Percentiles rank a stretch among this genome's conserved stretches.
Evolutionary conservation across 2,888 invertebrate species (phyloP).

Genomic region (Mechanitis mazaeus): DNA sequence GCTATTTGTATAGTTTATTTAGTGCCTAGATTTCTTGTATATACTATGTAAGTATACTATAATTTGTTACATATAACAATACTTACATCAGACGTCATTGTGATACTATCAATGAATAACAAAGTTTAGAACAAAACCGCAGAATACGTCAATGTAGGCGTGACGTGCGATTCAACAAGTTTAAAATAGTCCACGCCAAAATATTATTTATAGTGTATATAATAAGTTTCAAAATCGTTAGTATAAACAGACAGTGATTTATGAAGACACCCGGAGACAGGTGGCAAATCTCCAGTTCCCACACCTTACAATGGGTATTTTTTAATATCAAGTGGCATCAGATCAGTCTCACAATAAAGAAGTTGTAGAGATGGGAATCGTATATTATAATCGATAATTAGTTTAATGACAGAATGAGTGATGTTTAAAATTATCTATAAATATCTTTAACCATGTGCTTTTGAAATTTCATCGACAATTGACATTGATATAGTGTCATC

Average conservation of each 20-base stretch:
- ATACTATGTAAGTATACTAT: no score
- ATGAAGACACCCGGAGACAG: constrained; percentile 18
- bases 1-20: no score
- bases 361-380: neutral
- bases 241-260: neutral
- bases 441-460: no score
- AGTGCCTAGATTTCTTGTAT: no score
- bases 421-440: no score
- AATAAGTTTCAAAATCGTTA: neutral
- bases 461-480: no score
- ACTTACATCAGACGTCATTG: neutral
- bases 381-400: neutral
- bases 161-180: neutral
- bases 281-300: constrained; percentile 26
- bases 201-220: neutral
- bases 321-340: constrained; percentile 19
- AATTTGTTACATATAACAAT: no score
- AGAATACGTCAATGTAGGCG: constrained; percentile 13
- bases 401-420: no score
- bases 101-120: constrained; percentile 7
- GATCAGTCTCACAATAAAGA: neutral
- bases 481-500: no score
- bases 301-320: constrained; percentile 25
- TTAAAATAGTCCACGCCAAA: neutral
- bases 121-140: constrained; percentile 17